Base-by-base conservation (phyloP, 2,797 vertebrate genomes). In the Hydrophis major region DNA sequence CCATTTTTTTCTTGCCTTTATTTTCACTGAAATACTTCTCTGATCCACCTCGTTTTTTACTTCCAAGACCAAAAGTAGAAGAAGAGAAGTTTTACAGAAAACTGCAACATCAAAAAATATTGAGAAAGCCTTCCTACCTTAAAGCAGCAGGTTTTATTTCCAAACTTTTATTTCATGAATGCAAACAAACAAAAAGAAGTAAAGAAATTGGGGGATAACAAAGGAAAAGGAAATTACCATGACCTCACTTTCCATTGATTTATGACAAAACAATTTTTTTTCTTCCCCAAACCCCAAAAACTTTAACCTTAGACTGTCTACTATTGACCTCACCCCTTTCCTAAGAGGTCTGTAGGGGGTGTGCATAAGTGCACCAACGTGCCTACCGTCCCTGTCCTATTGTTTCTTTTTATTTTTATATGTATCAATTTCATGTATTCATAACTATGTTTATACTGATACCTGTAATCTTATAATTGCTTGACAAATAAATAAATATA, bases 161-260 rank as follows among this genome's bases (percentile, higher is more conserved):
- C 55, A 57, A n/a, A 74, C 14, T 14, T 74, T 32, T 50, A 55
- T 42, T 88, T 89, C 47, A 90, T 90, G 50, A n/a, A 89, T 50
- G 27, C 28, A 63, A 66, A 66, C 60, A 10, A 53, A 18, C 2
- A 63, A 66, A 69, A 95, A 96, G 93, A 97, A 94, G 95, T 50
- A 66, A 93, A 93, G 96, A 96, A 92, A 93, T 87, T 74, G 69
- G 16, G 27, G 94, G n/a, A 59, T 93, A 93, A 87, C n/a, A 92
- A 91, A n/a, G 87, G 91, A 93, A 91, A 90, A 42, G 25, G 87
- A 94, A 93, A 97, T 95, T 93, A 92, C 97, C 96, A 13, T 1
- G 18, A 86, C 10, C 3, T 86, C n/a, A 61, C 50, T 14, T 86
- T 86, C 22, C 37, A 74, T 0, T 74, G n/a, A 74, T 74, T 90